Percentiles rank a stretch among this genome's conserved stretches.
Conservation (phyloP, 2,113 vertebrate species). For the Butorides virescens region DNA sequence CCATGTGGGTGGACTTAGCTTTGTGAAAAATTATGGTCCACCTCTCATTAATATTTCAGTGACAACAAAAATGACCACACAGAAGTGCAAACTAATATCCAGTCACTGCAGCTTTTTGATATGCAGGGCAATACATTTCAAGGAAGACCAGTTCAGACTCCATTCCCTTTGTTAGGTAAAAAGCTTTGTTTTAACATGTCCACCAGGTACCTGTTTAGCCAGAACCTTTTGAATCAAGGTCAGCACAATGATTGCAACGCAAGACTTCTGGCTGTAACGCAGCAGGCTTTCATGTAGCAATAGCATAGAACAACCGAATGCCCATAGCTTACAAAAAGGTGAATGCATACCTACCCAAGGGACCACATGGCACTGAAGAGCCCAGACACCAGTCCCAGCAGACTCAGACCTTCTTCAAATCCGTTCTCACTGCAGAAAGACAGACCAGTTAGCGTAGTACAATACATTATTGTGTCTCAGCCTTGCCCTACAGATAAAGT, state of each 20-base stretch:
- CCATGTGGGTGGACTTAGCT: not conserved
- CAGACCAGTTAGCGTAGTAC: slow-evolving; percentile 36
- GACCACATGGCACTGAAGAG: slow-evolving; percentile 78
- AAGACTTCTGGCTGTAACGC: not conserved
- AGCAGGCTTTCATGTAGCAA: not conserved
- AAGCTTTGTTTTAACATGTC: not conserved
- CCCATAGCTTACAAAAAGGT: not conserved
- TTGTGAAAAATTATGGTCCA: not conserved
- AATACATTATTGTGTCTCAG: not conserved
- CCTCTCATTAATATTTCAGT: not conserved
- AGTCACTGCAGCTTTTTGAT: not conserved
- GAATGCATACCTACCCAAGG: slow-evolving; percentile 71
- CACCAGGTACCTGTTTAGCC: not conserved
- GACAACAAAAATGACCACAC: not conserved
- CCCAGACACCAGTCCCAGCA: slow-evolving; percentile 79
- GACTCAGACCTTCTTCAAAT: slow-evolving; percentile 80
- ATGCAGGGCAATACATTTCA: not conserved
- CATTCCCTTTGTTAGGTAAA: not conserved
- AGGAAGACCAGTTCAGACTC: not conserved
- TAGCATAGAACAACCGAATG: not conserved
- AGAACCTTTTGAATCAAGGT: not conserved
- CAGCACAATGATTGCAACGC: not conserved
- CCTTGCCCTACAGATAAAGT: not conserved
- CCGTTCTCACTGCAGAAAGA: slow-evolving; percentile 76
- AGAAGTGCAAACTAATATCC: not conserved